Conservation (phyloP, 1,140 invertebrate species). For the Orchesella cincta region DNA sequence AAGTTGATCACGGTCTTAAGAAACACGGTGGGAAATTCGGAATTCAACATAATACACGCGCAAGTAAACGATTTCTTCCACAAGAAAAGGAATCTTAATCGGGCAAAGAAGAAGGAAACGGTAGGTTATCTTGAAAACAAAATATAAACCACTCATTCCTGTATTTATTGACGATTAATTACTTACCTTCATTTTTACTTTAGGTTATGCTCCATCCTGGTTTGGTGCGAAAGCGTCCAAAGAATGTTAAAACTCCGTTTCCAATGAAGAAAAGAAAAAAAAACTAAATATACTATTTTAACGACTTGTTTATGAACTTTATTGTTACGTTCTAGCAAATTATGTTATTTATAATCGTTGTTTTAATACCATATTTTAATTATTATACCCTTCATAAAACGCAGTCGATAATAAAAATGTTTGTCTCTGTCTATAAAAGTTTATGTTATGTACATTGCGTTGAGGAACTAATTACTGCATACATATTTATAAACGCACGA, state of each 20-base stretch:
- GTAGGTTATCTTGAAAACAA: too few relatives aligned
- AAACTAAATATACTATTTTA: background rate
- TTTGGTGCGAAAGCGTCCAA: conserved; percentile 21
- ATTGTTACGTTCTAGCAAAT: too few relatives aligned
- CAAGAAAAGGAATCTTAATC: conserved; percentile 35
- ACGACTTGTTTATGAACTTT: too few relatives aligned
- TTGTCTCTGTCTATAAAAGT: too few relatives aligned
- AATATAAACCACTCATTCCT: too few relatives aligned
- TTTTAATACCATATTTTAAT: too few relatives aligned
- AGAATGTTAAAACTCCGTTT: conserved; percentile 19
- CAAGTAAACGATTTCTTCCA: conserved; percentile 33
- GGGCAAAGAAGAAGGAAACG: conserved; percentile 40
- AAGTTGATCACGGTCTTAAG: conserved; percentile 16
- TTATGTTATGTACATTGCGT: too few relatives aligned
- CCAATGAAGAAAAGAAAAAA: background rate
- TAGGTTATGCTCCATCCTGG: conserved; percentile 29
- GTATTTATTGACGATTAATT: background rate
- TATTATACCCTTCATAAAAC: too few relatives aligned
- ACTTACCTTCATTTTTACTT: background rate
- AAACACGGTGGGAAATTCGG: conserved; percentile 19
- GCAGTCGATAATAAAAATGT: too few relatives aligned
- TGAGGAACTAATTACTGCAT: too few relatives aligned
- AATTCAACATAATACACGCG: conserved; percentile 30
- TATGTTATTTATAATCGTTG: too few relatives aligned
- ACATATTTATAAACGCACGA: too few relatives aligned